Percentiles rank a stretch among this genome's conserved stretches.
phyloP scores from a whole-genome alignment of 2,113 vertebrate genomes.

The Alces alces region DNA sequence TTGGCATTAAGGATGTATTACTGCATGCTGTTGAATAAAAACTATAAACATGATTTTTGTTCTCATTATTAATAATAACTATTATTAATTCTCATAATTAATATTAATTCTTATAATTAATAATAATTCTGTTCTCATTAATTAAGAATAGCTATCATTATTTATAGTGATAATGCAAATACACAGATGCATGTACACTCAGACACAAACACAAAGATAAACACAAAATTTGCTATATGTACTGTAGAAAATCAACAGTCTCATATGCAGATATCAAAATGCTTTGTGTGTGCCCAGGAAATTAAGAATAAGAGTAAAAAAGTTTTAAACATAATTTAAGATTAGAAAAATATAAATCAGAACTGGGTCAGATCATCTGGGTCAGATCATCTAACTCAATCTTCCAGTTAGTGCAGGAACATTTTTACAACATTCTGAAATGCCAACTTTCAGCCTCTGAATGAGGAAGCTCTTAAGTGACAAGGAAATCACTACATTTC shows the following conservation, averaged over 20 bases:
- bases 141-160: neutral
- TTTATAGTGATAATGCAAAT: neutral
- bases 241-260: neutral
- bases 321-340: neutral
- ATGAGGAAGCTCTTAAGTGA: neutral
- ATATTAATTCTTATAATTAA: no score
- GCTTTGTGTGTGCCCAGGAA: neutral
- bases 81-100: no score
- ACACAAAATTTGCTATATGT: neutral
- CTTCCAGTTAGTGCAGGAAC: neutral
- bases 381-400: neutral
- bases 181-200: neutral
- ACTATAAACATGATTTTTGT: neutral
- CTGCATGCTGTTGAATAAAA: neutral
- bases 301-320: neutral
- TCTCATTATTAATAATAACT: neutral
- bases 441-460: neutral
- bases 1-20: neutral
- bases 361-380: neutral
- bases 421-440: neutral
- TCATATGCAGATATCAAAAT: neutral
- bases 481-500: neutral
- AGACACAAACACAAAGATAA: neutral
- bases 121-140: no score
- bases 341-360: neutral